Base-by-base conservation (phyloP, 53 echinoderm and acorn worm species). In the Henricia sp. region DNA sequence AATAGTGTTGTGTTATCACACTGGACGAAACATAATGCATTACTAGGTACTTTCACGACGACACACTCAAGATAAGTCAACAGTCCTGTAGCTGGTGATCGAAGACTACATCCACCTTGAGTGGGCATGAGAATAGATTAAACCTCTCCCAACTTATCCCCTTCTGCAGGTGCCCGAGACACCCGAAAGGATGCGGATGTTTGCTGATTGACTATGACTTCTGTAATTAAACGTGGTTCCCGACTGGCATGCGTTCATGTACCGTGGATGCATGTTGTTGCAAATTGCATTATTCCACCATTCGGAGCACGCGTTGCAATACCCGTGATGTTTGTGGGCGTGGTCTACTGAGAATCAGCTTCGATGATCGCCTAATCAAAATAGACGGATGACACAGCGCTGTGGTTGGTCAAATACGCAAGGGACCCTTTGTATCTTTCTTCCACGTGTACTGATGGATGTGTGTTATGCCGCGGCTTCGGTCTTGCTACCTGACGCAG, bases 201-300 rank as follows among this genome's bases (percentile, higher is more conserved):
- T 13, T 44, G 1, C 33, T 60, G 62, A 60, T 60, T 23, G 62
- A 60, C 62, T 60, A 58, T 26, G 76, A 76, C 76, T 76, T 60
- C 33, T 43, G 59, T 57, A 59, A 76, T 57, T 76, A 76, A 73
- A 73, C 52, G 40, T 16, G 28, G 60, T 17, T 76, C 76, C 76
- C 76, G 6, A n/a, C n/a, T 41, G 76, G 40, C 76, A 76, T 26
- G 59, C 59, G 3, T 39, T 29, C 46, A 36, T 11, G n/a, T n/a
- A 42, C 26, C 41, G 76, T 58, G 58, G 74, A 32, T 30, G 42
- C 55, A 37, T 14, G 14, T n/a, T 42, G 25, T 55, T 42, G 23
- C 26, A 59, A 59, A 76, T 59, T 59, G 30, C 76, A 58, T 76
- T 76, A 76, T 76, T 76, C 60, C 27, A 60, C 57, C 42, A 76